phyloP scores from a whole-genome alignment of 2,888 invertebrate species.

The Lottia scabra region DNA sequence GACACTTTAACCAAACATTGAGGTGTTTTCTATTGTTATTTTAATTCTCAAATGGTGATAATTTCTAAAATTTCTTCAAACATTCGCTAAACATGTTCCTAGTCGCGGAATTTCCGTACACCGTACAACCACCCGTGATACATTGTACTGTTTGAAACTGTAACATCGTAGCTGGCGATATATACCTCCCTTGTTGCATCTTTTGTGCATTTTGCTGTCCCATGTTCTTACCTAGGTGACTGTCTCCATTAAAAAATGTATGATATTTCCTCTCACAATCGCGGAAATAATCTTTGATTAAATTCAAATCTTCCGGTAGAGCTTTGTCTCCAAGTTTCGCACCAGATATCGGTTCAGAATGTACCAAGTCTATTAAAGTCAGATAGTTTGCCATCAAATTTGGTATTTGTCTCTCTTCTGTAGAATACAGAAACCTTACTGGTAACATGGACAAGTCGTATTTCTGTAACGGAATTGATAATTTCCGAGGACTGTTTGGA shows the following conservation, averaged over 20 bases:
- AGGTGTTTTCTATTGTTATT: too few relatives aligned
- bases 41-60: too few relatives aligned
- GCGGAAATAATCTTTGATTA: conserved; percentile 34
- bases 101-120: conserved; percentile 40
- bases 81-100: conserved; percentile 45
- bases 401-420: conserved; percentile 48
- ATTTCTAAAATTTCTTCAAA: conserved; percentile 43
- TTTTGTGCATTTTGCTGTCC: neutral
- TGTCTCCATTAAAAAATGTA: neutral
- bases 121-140: conserved; percentile 38
- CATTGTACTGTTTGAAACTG: conserved; percentile 22
- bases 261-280: conserved; percentile 37
- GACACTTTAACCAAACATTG: too few relatives aligned
- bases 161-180: neutral
- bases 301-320: conserved; percentile 37
- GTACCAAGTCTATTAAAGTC: conserved; percentile 39
- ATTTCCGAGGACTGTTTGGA: conserved; percentile 12
- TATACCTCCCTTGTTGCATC: neutral
- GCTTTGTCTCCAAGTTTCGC: conserved; percentile 34
- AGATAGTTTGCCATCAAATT: conserved; percentile 50
- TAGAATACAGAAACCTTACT: conserved; percentile 47
- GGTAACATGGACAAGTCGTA: conserved; percentile 41
- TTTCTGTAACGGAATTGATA: conserved; percentile 51
- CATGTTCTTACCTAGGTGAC: neutral
- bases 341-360: conserved; percentile 33